A percentile compares a stretch with the other conserved stretches of the same genome.
phyloP scores from a whole-genome alignment of 2,113 vertebrate species.

The Alectura lathami region DNA sequence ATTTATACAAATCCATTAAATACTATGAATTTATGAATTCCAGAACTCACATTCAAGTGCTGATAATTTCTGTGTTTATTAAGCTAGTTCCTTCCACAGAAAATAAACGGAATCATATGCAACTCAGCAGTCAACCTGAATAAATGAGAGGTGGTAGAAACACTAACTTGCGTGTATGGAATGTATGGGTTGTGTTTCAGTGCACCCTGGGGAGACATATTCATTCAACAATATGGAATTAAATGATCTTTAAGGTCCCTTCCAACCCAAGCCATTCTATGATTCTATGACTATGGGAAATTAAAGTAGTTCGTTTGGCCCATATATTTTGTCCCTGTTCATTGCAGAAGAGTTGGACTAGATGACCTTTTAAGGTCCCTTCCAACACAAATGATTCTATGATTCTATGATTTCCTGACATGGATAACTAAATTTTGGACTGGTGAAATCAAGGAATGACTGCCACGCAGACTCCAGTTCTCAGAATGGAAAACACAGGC shows the following conservation, averaged over 20 bases:
- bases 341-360: too few species aligned
- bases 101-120: not conserved
- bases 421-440: not conserved
- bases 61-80: not conserved
- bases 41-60: not conserved
- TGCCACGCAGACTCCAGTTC: not conserved
- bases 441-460: not conserved
- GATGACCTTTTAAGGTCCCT: too few species aligned
- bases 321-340: too few species aligned
- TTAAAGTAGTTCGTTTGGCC: not conserved
- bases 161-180: not conserved
- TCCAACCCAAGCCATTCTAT: too few species aligned
- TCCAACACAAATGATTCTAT: too few species aligned
- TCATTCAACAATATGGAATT: not conserved
- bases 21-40: not conserved
- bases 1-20: not conserved
- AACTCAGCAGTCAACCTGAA: not conserved
- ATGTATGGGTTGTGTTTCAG: not conserved
- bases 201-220: not conserved
- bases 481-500: not conserved
- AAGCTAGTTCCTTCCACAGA: not conserved
- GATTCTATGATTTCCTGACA: not conserved
- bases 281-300: not conserved
- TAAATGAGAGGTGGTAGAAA: not conserved
- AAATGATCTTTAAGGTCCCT: too few species aligned